Conservation (phyloP, 1,140 invertebrate genomes). For the Calliphora vicina region DNA sequence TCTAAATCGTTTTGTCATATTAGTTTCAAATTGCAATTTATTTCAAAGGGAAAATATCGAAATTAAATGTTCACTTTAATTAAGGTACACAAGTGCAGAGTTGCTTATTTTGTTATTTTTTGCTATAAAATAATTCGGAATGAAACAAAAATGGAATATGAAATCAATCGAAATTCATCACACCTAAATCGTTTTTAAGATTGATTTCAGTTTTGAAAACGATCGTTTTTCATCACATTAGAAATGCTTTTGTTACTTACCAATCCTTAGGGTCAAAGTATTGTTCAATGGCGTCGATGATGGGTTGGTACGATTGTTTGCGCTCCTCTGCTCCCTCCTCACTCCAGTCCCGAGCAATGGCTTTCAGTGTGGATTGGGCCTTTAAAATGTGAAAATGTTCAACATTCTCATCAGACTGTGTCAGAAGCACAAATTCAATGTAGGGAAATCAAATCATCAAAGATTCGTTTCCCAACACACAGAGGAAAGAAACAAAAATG, state of each 20-base stretch:
- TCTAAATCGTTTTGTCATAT: too few relatives aligned
- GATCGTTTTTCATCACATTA: too few relatives aligned
- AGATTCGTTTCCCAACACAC: conserved; percentile 26
- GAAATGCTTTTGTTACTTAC: conserved; percentile 46
- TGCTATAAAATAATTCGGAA: too few relatives aligned
- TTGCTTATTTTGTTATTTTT: too few relatives aligned
- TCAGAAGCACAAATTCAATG: conserved; percentile 40
- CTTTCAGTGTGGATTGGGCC: conserved; percentile 92
- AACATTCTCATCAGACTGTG: conserved; percentile 47
- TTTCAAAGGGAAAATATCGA: too few relatives aligned
- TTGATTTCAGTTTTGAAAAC: too few relatives aligned
- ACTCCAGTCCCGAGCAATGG: conserved; percentile 96
- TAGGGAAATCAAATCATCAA: conserved; percentile 33
- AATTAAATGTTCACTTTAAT: neutral
- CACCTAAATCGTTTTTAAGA: too few relatives aligned
- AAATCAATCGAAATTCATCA: too few relatives aligned
- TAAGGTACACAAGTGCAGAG: too few relatives aligned
- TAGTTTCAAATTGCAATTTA: too few relatives aligned
- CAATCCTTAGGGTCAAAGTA: conserved; percentile 73
- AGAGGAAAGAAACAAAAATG: conserved; percentile 21
- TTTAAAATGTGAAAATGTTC: conserved; percentile 66
- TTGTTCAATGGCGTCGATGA: conserved; percentile 82
- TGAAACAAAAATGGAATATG: too few relatives aligned
- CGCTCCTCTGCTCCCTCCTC: conserved; percentile 82
- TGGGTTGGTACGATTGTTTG: conserved; percentile 87